Base-by-base conservation (phyloP, 2,113 vertebrate genomes). In the Naja naja region DNA sequence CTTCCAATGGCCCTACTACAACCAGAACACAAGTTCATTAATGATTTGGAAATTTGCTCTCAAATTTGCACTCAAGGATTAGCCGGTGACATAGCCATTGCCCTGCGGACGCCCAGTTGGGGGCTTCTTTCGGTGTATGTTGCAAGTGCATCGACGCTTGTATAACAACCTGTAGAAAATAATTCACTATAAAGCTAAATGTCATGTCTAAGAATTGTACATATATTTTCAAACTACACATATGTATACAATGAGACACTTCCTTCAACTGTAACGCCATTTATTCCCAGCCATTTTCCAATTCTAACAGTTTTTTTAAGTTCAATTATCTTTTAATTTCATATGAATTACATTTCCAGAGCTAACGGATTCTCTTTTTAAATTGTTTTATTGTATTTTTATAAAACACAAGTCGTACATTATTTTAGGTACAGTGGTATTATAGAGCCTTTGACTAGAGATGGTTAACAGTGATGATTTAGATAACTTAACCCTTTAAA, bases 41-140 rank as follows among this genome's bases (percentile, higher is more conserved):
- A 81, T 43, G 34, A 43, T 43, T 81, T 81, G 74, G 34, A 81
- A 39, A 81, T 43, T 69, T n/a, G 64, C 4, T n/a, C 3, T 60
- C 10, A 25, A 30, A 25, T 60, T 43, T 43, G 43, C 8, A 49
- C 8, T 49, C 47, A 69, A 69, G 30, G 14, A 69, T 69, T 69
- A 69, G 0, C 64, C 5, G 1, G 64, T 69, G n/a, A 69, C 64
- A 69, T 69, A 0, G 2, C 64, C 14, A 6, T 34, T 69, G 64
- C 12, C 64, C 0, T 69, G 1, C 0, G 12, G 30, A 64, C 0
- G 0, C 25, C 10, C 23, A 3, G 1, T 27, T 60, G 10, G 27
- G 27, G 10, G 11, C 23, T 64, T 30, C 60, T 64, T 64, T 64
- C 0, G 0, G 11, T n/a, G 60, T 69, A 69, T 69, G n/a, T n/a